These are phyloP conservation scores for Neotoma lepida DNA, from an alignment of 2,113 vertebrate species.

Conservation along the genomic window DNA sequence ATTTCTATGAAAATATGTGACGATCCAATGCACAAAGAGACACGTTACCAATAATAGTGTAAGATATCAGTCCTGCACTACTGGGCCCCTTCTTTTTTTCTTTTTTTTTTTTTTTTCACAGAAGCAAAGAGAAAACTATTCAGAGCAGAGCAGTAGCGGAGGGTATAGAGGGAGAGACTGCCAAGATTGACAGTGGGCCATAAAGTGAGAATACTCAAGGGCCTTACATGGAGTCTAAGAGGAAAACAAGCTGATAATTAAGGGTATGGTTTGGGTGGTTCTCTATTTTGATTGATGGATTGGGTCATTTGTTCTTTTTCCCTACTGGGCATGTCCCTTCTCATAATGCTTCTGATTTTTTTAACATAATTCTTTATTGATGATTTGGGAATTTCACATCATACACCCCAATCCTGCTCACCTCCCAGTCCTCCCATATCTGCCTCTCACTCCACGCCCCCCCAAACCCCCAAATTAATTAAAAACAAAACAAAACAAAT, in stretches of 20 bases:
- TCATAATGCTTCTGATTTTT: not conserved
- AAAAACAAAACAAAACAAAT: not conserved
- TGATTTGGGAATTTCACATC: not conserved
- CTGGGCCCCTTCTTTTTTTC: not conserved
- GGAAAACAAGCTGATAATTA: not conserved
- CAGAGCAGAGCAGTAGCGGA: not conserved
- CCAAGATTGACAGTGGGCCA: not conserved
- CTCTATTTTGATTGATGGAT: not conserved
- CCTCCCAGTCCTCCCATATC: not conserved
- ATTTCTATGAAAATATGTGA: not conserved
- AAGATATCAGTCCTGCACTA: not conserved
- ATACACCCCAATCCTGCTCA: not conserved
- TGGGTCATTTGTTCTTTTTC: not conserved
- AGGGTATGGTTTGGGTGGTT: not conserved
- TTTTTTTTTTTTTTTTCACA: not conserved
- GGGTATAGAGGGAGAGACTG: not conserved
- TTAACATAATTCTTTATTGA: not conserved
- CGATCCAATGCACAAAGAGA: not conserved
- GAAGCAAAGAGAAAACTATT: not conserved
- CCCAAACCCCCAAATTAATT: not conserved
- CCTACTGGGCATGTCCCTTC: not conserved
- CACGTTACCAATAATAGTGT: not conserved
- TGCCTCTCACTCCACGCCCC: not conserved
- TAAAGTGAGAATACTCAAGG: not conserved
- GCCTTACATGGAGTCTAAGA: not conserved